These are phyloP conservation scores for Centroberyx gerrardi DNA, from an alignment of 2,797 vertebrate genomes.

Conservation along the genomic window DNA sequence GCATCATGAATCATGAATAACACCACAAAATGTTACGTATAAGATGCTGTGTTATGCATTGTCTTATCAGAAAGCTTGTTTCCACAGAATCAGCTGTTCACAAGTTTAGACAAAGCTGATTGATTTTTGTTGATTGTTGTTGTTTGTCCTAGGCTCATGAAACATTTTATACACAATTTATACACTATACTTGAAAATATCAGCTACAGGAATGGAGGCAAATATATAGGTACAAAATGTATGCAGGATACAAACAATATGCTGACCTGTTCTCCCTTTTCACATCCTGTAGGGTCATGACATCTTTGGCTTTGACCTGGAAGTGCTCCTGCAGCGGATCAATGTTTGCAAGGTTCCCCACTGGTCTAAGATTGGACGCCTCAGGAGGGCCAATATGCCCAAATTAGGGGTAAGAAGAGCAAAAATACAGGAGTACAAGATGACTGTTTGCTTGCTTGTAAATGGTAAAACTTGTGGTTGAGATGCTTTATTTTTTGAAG, in stretches of 20 bases:
- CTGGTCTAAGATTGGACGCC: slow-evolving; percentile 98
- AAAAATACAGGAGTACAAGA: no score
- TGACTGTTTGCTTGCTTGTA: no score
- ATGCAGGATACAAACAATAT: background rate
- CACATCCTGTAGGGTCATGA: slow-evolving; percentile 85
- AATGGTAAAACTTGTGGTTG: no score
- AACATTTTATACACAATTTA: background rate
- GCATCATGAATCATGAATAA: no score
- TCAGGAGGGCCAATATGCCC: slow-evolving; percentile 94
- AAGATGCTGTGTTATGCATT: no score
- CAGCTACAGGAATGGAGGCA: background rate
- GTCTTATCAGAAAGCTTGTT: no score
- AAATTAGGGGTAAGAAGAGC: slow-evolving; percentile 92
- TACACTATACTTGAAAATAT: no score
- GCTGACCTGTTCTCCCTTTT: background rate
- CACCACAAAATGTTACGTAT: no score
- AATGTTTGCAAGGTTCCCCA: slow-evolving; percentile 93
- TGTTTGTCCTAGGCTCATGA: background rate
- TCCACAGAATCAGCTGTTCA: no score
- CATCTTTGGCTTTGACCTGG: slow-evolving; percentile 98
- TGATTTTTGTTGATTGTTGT: background rate
- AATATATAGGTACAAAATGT: background rate
- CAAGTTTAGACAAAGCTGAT: no score
- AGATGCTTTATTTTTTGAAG: no score
- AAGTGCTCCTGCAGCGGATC: slow-evolving; percentile 97